Evolutionary conservation across 2,888 invertebrate genomes (phyloP), one percentile per base, ranked within the genome.

Genomic region (Hirtodrosophila alboralis): DNA sequence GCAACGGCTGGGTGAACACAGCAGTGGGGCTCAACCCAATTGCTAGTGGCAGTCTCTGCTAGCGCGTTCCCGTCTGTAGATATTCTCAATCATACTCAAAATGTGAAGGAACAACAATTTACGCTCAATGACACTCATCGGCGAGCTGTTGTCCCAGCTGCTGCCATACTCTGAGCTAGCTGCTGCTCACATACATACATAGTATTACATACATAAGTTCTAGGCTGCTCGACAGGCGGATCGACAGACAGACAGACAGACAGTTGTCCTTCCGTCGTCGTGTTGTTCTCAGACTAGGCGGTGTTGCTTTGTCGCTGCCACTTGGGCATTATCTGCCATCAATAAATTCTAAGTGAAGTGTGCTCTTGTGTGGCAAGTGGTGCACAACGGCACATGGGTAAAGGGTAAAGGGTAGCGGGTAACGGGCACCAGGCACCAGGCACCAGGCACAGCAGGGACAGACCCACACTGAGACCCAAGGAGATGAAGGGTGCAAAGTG

Each of bases 41-140:
- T 10, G 30, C 41, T 30, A 30, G 10, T 23, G 3, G 18, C 18
- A 21, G 12, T 38, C n/a, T 3, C n/a, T 41, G 7, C 27, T 28
- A 9, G 67, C 16, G n/a, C n/a, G n/a, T n/a, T n/a, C n/a, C 53
- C 56, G 58, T 49, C 78, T 84, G 81, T 81, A 70, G 75, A 84
- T 81, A 80, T 84, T 88, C 84, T 88, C 86, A 88, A 88, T 86
- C 80, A 86, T 80, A 87, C 87, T 88, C 79, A 75, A 84, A 84
- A 80, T 75, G 83, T 81, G 75, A 81, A 83, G 79, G 63, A 88
- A 88, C 85, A 88, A 88, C 89, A 88, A 87, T 87, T 88, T 88
- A 75, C 75, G 81, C 84, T 89, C 86, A 87, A 88, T 85, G 88
- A 70, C 87, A 87, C 88, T 88, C 79, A 68, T 85, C 63, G 81